phyloP scores from a whole-genome alignment of 1,140 invertebrate species.

The Drosophila neocordata region DNA sequence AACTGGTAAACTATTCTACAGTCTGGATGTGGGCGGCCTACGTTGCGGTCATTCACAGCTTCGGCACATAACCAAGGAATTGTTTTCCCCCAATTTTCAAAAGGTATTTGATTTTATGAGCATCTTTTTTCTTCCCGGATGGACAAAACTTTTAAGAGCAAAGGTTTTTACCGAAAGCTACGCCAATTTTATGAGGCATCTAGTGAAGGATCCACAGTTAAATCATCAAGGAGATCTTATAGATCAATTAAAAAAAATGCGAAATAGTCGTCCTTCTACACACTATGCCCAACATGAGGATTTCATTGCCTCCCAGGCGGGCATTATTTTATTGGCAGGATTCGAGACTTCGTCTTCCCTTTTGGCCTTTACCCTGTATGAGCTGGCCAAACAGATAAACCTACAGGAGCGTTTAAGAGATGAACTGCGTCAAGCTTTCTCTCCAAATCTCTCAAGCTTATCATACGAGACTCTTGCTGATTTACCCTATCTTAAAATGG shows the following conservation, averaged over 20 bases:
- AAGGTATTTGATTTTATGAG: conserved; percentile 76
- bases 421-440: conserved; percentile 83
- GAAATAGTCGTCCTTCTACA: conserved; percentile 26
- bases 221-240: conserved; percentile 81
- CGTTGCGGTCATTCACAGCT: conserved; percentile 82
- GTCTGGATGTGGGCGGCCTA: conserved; percentile 84
- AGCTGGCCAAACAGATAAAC: conserved; percentile 85
- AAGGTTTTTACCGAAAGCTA: conserved; percentile 67
- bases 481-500: conserved; percentile 83
- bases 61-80: conserved; percentile 75
- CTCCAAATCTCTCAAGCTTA: conserved; percentile 42
- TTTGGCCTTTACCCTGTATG: conserved; percentile 84
- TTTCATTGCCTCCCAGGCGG: conserved; percentile 86
- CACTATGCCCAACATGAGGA: conserved; percentile 83
- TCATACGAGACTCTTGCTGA: conserved; percentile 81
- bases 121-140: conserved; percentile 83
- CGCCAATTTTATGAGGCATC: conserved; percentile 65
- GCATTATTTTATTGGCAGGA: conserved; percentile 86
- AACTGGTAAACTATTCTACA: conserved; percentile 85
- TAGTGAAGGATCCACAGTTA: conserved; percentile 26
- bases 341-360: conserved; percentile 87
- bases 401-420: conserved; percentile 84
- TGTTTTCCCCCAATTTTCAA: conserved; percentile 77
- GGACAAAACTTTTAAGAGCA: conserved; percentile 41
- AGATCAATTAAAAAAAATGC: conserved; percentile 83